Evolutionary conservation across 2,888 invertebrate species (phyloP).

Genomic region (Iphiclides podalirius): DNA sequence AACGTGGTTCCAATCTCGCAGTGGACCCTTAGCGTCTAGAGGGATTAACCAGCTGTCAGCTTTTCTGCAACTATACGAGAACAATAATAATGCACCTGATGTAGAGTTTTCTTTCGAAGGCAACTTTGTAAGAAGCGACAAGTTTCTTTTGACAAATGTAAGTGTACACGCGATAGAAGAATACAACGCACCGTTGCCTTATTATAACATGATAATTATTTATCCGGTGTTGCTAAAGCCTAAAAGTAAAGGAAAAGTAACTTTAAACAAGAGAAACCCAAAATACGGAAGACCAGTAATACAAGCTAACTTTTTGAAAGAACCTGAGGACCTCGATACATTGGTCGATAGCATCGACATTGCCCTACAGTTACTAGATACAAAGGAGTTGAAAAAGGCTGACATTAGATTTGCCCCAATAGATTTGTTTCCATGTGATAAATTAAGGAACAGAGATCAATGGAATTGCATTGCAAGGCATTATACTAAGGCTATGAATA

Average conservation of each 20-base stretch:
- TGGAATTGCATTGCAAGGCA: constrained; percentile 75
- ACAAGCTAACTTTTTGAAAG: constrained; percentile 70
- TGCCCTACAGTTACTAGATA: constrained; percentile 66
- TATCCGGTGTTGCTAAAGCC: constrained; percentile 64
- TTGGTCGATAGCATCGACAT: constrained; percentile 71
- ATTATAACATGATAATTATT: constrained; percentile 68
- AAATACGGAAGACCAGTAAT: constrained; percentile 70
- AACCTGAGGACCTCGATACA: constrained; percentile 66
- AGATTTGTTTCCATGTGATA: constrained; percentile 70
- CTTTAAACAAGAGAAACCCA: constrained; percentile 66
- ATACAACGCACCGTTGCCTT: constrained; percentile 59
- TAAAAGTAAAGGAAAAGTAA: constrained; percentile 68
- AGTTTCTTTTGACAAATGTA: constrained; percentile 68
- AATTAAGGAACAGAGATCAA: constrained; percentile 64
- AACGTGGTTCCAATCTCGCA: constrained; percentile 66
- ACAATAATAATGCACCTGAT: constrained; percentile 61
- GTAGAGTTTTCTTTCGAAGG: constrained; percentile 67
- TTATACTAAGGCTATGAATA: constrained; percentile 69
- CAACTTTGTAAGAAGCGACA: constrained; percentile 69
- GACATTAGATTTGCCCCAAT: constrained; percentile 68
- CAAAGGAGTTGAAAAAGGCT: constrained; percentile 66
- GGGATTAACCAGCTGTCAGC: constrained; percentile 72
- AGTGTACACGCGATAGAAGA: constrained; percentile 66
- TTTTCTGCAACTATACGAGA: constrained; percentile 67
- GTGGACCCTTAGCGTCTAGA: constrained; percentile 63